Evolutionary conservation across 2,113 vertebrate species (phyloP).

Genomic region (Myodes glareolus): DNA sequence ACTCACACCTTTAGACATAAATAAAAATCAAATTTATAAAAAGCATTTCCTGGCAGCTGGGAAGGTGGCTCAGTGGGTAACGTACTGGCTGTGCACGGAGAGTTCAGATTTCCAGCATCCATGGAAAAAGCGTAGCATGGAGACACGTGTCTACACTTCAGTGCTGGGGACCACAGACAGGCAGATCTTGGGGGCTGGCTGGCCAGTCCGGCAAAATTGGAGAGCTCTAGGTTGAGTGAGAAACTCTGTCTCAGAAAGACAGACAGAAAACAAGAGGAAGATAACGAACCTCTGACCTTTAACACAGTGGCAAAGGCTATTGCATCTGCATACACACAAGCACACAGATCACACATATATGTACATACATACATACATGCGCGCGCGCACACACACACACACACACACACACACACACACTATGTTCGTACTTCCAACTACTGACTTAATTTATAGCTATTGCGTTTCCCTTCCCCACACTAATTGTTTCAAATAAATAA

Average conservation of each 20-base stretch:
- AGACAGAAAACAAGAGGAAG: neutral
- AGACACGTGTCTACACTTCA: neutral
- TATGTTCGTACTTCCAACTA: neutral
- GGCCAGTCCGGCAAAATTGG: neutral
- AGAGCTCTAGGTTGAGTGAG: neutral
- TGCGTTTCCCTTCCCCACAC: neutral
- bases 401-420: neutral
- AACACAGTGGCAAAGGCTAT: neutral
- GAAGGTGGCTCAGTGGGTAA: neutral
- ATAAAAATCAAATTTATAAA: neutral
- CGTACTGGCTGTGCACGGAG: neutral
- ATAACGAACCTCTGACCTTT: neutral
- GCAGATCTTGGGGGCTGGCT: neutral
- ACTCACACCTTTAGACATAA: neutral
- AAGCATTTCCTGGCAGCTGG: too few relatives aligned
- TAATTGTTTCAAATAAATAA: slow-evolving; percentile 10
- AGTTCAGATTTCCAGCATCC: neutral
- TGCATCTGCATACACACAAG: neutral
- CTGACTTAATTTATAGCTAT: neutral
- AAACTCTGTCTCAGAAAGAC: neutral
- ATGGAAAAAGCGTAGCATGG: neutral
- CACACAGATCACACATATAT: too few relatives aligned
- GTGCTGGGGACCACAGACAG: neutral
- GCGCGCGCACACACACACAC: neutral
- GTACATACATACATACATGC: neutral